Conservation (phyloP, 2,888 invertebrate genomes). For the Acrocera orbiculus region DNA sequence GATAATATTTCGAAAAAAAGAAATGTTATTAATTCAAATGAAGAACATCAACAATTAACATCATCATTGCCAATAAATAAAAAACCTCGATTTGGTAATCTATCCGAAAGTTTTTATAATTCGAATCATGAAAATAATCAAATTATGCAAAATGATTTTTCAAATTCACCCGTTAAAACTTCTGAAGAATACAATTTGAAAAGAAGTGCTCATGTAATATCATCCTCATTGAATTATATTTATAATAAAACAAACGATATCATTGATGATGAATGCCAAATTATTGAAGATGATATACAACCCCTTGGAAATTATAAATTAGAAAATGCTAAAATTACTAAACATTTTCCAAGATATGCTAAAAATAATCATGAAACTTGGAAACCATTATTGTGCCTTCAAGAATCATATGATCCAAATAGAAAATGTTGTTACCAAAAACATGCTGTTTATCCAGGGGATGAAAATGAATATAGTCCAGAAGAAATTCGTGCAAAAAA, state of each 20-base stretch:
- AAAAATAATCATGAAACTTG: constrained; percentile 29
- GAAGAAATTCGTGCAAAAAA: constrained; percentile 26
- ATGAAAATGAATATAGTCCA: constrained; percentile 26
- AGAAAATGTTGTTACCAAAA: constrained; percentile 28
- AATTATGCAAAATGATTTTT: too few relatives aligned
- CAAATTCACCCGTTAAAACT: too few relatives aligned
- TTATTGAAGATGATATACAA: constrained; percentile 4
- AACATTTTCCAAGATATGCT: constrained; percentile 24
- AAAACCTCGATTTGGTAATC: background rate
- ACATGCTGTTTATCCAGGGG: constrained; percentile 25
- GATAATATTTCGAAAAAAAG: constrained; percentile 39
- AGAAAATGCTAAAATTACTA: constrained; percentile 21
- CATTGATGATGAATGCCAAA: background rate
- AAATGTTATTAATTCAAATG: constrained; percentile 39
- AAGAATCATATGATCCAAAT: constrained; percentile 28
- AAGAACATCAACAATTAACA: constrained; percentile 55
- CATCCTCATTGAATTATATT: constrained; percentile 13
- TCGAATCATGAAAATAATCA: too few relatives aligned
- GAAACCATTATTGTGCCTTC: constrained; percentile 28
- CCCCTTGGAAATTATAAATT: constrained; percentile 13
- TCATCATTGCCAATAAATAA: constrained; percentile 4
- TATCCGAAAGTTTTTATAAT: background rate
- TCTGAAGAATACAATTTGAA: too few relatives aligned
- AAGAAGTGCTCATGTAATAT: constrained; percentile 12
- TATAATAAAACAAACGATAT: constrained; percentile 9